A percentile compares a stretch with the other conserved stretches of the same genome.
Evolutionary conservation across 2,113 vertebrate genomes (phyloP).

Genomic region (Micromys minutus): DNA sequence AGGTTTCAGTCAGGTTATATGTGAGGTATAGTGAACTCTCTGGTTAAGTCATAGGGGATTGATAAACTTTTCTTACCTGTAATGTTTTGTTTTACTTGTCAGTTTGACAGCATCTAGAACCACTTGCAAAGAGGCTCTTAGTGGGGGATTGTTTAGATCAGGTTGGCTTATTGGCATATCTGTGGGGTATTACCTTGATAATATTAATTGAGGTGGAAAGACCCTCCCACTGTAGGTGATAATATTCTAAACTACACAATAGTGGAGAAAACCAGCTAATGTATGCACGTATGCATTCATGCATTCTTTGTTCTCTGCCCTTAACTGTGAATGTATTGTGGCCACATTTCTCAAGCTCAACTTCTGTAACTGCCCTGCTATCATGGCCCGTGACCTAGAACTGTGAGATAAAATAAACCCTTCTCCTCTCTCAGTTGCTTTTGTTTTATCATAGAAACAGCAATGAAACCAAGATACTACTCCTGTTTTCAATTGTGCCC

Average conservation of each 20-base stretch:
- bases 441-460: background rate
- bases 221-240: background rate
- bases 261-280: background rate
- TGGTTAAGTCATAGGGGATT: background rate
- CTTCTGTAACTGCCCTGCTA: background rate
- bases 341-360: background rate
- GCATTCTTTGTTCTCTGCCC: background rate
- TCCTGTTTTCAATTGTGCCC: background rate
- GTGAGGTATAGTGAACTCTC: background rate
- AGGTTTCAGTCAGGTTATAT: background rate
- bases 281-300: background rate
- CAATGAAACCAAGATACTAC: background rate
- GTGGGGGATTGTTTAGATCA: background rate
- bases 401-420: background rate
- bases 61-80: background rate
- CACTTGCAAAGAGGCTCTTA: background rate
- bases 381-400: background rate
- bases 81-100: background rate
- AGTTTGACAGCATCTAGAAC: background rate
- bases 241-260: background rate
- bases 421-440: background rate
- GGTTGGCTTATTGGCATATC: background rate
- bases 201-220: background rate
- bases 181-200: background rate
- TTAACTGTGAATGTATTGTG: background rate